A percentile compares a stretch with the other conserved stretches of the same genome.
phyloP scores from a whole-genome alignment of 2,113 vertebrate species.

The Glaucomys volans region DNA sequence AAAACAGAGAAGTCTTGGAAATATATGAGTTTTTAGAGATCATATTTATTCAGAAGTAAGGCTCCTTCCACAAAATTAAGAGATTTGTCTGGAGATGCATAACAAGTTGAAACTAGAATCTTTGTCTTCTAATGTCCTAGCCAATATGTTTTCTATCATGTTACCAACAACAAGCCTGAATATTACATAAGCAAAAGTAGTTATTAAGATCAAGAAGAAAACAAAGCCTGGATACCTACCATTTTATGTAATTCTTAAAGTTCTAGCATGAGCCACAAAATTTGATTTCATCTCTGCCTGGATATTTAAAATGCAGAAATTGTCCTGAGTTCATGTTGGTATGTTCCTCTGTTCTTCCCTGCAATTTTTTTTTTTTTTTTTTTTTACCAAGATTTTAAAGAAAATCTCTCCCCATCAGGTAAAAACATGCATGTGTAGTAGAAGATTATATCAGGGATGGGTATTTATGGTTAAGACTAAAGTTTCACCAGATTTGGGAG shows the following conservation, averaged over 20 bases:
- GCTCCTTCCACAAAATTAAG: not conserved
- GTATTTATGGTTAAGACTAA: slow-evolving; percentile 62
- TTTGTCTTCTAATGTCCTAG: not conserved
- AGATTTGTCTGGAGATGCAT: not conserved
- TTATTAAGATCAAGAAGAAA: slow-evolving; percentile 32
- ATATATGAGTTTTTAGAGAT: not conserved
- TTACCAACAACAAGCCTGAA: not conserved
- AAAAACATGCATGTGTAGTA: slow-evolving; percentile 22
- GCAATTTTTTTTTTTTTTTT: not conserved
- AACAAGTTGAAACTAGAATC: not conserved
- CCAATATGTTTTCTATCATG: not conserved
- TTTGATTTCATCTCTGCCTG: slow-evolving; percentile 30
- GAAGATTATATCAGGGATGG: slow-evolving; percentile 55
- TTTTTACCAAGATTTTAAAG: too few relatives aligned
- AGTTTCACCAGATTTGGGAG: slow-evolving; percentile 32
- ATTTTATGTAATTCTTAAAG: not conserved
- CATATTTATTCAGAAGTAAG: not conserved
- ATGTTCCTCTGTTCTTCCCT: slow-evolving; percentile 35
- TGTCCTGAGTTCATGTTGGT: not conserved
- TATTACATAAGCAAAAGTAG: not conserved
- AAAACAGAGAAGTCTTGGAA: not conserved
- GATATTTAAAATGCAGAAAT: not conserved
- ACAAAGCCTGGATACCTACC: not conserved
- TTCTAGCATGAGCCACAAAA: not conserved
- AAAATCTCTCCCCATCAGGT: slow-evolving; percentile 37